Evolutionary conservation across 2,797 vertebrate species (phyloP), one percentile per base, ranked within the genome.

Genomic region (Erethizon dorsatum): DNA sequence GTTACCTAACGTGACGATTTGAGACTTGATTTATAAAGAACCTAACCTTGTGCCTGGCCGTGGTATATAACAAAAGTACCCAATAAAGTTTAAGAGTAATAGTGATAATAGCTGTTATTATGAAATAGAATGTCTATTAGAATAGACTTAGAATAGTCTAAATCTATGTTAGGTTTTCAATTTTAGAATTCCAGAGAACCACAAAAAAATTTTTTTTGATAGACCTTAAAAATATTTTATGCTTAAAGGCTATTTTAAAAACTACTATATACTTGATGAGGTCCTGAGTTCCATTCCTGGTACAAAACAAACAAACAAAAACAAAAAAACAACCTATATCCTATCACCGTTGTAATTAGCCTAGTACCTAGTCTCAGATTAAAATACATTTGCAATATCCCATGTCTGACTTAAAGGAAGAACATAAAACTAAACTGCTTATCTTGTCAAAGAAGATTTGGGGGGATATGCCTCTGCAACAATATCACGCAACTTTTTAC

Each of bases 151-250:
- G 24, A 82, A 88, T 33, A 93, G 10, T 71, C 79, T 83, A 80
- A 87, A 87, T 94, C 85, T 61, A 45, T 22, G 17, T 56, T 31
- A 95, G 24, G 13, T 69, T 89, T 97, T 91, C 84, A 18, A 59
- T 87, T 86, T 93, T 83, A 85, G 92, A 95, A 91, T 96, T 89
- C 57, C 84, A 71, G 20, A 88, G 20, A 91, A 69, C 24, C n/a
- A 41, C 2, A 87, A 65, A 82, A 86, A n/a, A n/a, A n/a, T 13
- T 50, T n/a, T 24, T 90, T 75, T 67, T 50, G 26, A 31, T 93
- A 88, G 69, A 67, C 77, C 87, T 96, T 77, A 59, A 75, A 78
- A 92, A 63, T n/a, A 80, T 12, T 88, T 94, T 65, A 88, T 71
- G n/a, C 65, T 85, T 93, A 65, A 71, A 83, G 24, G 57, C 47